Base-by-base conservation (phyloP, 2,888 invertebrate genomes). In the Parascotia fuliginaria region DNA sequence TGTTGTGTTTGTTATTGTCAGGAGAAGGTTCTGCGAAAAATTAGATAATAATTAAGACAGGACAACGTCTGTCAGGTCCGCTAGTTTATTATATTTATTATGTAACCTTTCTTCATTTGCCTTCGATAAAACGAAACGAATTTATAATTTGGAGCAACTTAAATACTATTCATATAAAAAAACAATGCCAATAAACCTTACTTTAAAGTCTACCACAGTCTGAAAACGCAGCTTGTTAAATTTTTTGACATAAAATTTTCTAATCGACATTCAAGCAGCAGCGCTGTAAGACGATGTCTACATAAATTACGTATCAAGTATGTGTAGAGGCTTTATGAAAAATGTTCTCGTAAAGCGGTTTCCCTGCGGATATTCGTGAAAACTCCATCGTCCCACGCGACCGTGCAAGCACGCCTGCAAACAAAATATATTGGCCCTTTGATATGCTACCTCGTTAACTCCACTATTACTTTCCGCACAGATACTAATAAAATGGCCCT, bases 291-390 rank as follows among this genome's bases (percentile, higher is more conserved):
- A 74, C 80, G 81, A 79, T 87, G 88, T 89, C 88, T 85, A 79
- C 84, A 89, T 89, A 90, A 89, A 90, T 89, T 88, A 87, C 84
- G 79, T 87, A 89, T 87, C 87, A 88, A 87, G 85, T 82, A 83
- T 87, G 82, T 85, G 83, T 74, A 79, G 81, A 79, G 81, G 81
- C 81, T 81, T 85, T 89, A 89, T 89, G 88, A 90, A 89, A 90
- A 89, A 89, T 89, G 85, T 86, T 88, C 83, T 81, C 76, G 77
- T 77, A 73, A 77, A 67, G 73, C 61, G 66, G 69, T 73, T 76
- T 70, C 70, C 70, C 75, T 60, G 60, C 60, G 77, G 72, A 74
- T 75, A 75, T 79, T 81, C 75, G 74, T 54, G 70, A 64, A 62
- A 77, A 77, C 77, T 78, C 69, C 60, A 67, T 53, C 65, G 70